A percentile compares a stretch with the other conserved stretches of the same genome.
Conservation (phyloP, 2,888 invertebrate genomes). For the Luperina testacea region DNA sequence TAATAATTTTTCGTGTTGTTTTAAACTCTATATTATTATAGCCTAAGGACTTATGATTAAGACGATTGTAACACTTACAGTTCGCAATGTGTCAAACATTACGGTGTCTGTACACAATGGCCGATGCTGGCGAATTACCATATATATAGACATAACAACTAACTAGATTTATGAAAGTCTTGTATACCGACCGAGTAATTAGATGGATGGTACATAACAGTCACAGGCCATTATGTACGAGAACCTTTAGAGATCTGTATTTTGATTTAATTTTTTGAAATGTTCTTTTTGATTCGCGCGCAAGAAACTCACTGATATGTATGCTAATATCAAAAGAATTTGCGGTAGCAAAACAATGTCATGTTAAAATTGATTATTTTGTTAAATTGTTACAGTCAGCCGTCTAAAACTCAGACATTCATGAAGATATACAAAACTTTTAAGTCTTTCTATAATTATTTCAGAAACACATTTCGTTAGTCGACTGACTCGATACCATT, state of each 20-base stretch:
- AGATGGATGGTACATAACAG: constrained; percentile 11
- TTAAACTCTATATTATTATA: constrained; percentile 78
- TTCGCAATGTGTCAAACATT: constrained; percentile 84
- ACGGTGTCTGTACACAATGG: constrained; percentile 50
- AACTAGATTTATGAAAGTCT: constrained; percentile 24
- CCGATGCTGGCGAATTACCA: constrained; percentile 15
- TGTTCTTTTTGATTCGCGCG: constrained; percentile 77
- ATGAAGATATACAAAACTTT: constrained; percentile 28
- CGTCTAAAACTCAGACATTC: constrained; percentile 37
- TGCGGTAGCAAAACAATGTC: constrained; percentile 35
- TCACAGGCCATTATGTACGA: constrained; percentile 54
- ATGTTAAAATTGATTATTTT: constrained; percentile 47
- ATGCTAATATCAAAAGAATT: constrained; percentile 56
- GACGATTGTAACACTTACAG: constrained; percentile 87
- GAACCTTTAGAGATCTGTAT: constrained; percentile 82
- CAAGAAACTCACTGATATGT: constrained; percentile 68
- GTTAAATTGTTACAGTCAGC: constrained; percentile 35
- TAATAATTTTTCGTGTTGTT: constrained; percentile 83
- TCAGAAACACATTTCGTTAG: constrained; percentile 26
- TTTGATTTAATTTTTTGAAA: constrained; percentile 73
- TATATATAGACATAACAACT: constrained; percentile 18
- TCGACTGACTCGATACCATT: constrained; percentile 33
- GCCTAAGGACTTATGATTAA: constrained; percentile 84
- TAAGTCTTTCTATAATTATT: constrained; percentile 33
- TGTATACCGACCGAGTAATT: constrained; percentile 5